Base-by-base conservation (phyloP, 92 coral and sea anemone genomes). In the Zoanthus gigantus region DNA sequence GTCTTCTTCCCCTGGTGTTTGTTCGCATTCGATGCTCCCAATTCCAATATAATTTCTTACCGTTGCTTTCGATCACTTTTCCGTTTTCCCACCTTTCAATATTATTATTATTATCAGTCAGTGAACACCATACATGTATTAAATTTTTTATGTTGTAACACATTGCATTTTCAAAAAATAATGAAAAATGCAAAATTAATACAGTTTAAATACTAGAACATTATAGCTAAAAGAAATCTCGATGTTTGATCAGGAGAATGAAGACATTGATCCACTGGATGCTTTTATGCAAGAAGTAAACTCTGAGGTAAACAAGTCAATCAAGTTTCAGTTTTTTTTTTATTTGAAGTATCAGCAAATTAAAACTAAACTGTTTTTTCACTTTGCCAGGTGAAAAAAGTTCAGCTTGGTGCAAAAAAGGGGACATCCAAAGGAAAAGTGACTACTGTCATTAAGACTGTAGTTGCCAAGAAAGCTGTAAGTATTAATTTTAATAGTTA, bases 221-320 rank as follows among this genome's bases (percentile, higher is more conserved):
- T 37, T 37, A 37, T 37, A 37, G 4, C 42, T 37, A 37, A 37
- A 37, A 37, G 42, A 37, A 37, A 37, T 37, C 42, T 37, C 42
- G 4, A 73, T 65, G 58, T 45, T 60, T 47, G 44, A 58, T 72
- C 79, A 72, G 77, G 72, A 96, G 89, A 92, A 91, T 90, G 94
- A 92, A 50, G 95, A 97, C 16, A 72, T 92, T 32, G 99, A 97
- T 72, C 96, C 99, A 4, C 84, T 97, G 77, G 99, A 97, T 89
- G 98, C 99, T 2, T 97, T 97, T 77, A 97, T 97, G 99, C 95
- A 94, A 17, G 94, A 92, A n/a, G 99, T 97, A 9, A 92, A 90
- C 61, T 90, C 90, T 58, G 94, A 97, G 97, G 99, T 93, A 57
- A 57, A 89, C 34, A 37, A 63, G 8, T 61, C 15, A 12, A 65